Evolutionary conservation across 35 echinoderm and acorn worm genomes (phyloP), one percentile per base, ranked within the genome.

Genomic region (Apostichopus parvimensis): DNA sequence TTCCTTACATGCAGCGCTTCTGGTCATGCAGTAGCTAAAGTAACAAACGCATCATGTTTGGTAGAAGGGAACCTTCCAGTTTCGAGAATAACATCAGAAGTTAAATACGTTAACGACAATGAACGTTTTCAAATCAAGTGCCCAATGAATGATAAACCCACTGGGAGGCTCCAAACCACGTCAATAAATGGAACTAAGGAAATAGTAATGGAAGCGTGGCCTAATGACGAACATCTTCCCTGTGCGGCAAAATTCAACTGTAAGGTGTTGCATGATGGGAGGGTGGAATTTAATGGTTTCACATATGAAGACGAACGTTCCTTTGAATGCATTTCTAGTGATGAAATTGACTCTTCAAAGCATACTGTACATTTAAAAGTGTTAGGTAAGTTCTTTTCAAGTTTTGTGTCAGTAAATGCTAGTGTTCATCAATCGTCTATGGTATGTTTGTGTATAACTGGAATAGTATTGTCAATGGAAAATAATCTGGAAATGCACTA

Each of bases 321-420:
- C 28, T 82, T 56, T 57, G 52, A 82, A 82, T 82, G 79, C 5
- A 17, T 82, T 53, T 82, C 52, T 13, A 82, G 79, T 55, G 79
- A 82, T 53, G 79, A 57, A 57, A 82, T 5, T 22, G 71, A 18
- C 20, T 6, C 71, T 0, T 20, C 71, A 18, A 24, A 75, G 71
- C 71, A 75, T 22, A 20, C 71, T 75, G 2, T n/a, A 1, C 17
- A 75, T 22, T 7, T 75, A 0, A 75, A 75, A 75, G 71, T 75
- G 17, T 22, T 75, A 22, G n/a, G 71, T 75, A 22, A 75, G 71
- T 75, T 75, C n/a, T 75, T n/a, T 75, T 61, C 58, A 61, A 61
- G 12, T 61, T 9, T 61, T 61, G 58, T 61, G 58, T 61, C 58
- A 61, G 1, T 12, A 8, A 61, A 9, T 61, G 58, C 58, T 61